Percentiles rank a stretch among this genome's conserved stretches.
Conservation (phyloP, 2,113 vertebrate species). For the Sigmodon hispidus region DNA sequence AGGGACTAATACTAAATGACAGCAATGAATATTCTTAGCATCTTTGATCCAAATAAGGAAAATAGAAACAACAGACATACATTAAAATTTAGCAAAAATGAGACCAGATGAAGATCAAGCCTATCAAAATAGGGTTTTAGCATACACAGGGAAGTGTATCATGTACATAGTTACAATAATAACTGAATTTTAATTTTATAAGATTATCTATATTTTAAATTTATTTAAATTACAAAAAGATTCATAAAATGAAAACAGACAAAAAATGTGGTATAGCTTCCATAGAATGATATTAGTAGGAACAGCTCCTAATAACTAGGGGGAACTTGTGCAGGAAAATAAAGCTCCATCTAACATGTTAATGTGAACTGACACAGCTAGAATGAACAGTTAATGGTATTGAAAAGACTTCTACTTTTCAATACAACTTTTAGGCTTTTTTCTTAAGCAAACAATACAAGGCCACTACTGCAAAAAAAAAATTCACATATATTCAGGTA, state of each 20-base stretch:
- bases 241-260: not conserved
- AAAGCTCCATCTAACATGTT: not conserved
- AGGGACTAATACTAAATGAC: not conserved
- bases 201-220: conserved; percentile 22
- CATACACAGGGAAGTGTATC: not conserved
- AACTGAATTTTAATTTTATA: conserved; percentile 16
- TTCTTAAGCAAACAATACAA: not conserved
- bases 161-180: not conserved
- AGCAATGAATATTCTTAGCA: conserved; percentile 17
- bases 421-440: not conserved
- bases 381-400: not conserved
- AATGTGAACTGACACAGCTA: not conserved
- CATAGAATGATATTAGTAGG: not conserved
- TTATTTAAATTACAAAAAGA: not conserved
- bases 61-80: not conserved
- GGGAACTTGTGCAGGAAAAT: not conserved
- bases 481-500: not conserved
- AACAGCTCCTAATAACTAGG: not conserved
- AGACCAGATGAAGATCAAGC: not conserved
- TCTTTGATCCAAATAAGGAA: not conserved
- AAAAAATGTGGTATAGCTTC: conserved; percentile 1
- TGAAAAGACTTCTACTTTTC: not conserved
- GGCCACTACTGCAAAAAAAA: not conserved
- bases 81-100: not conserved
- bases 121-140: not conserved